phyloP scores from a whole-genome alignment of 1,140 invertebrate genomes.

The Caerostris darwini region DNA sequence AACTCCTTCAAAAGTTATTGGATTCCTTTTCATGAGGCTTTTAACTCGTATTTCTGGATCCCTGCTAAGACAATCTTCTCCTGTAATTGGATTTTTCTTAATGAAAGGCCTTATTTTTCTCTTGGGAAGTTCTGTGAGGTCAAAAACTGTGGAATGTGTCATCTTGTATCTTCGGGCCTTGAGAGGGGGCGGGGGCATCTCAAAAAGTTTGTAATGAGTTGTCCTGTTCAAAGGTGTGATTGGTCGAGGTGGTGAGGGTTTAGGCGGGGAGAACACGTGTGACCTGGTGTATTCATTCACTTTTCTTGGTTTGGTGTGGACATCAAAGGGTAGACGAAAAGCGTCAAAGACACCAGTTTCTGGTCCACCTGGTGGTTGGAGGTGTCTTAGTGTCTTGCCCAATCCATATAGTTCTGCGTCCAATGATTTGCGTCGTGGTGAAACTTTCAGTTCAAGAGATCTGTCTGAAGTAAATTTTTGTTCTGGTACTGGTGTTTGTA shows the following conservation, averaged over 20 bases:
- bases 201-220: constrained; percentile 40
- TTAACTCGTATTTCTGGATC: not conserved
- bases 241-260: constrained; percentile 12
- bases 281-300: constrained; percentile 59
- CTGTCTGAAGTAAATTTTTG: not conserved
- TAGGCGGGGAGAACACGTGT: not conserved
- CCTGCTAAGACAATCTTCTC: not conserved
- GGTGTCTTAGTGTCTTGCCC: constrained; percentile 30
- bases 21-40: constrained; percentile 9
- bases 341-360: constrained; percentile 59
- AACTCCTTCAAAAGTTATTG: constrained; percentile 68
- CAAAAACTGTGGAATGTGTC: constrained; percentile 3
- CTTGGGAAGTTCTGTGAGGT: not conserved
- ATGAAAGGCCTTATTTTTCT: not conserved
- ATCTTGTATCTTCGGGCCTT: not conserved
- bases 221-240: not conserved
- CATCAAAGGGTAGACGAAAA: not conserved
- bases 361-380: constrained; percentile 46
- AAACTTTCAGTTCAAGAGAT: constrained; percentile 32
- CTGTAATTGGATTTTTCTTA: constrained; percentile 57
- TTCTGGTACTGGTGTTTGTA: too few relatives aligned
- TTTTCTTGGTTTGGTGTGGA: not conserved
- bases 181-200: not conserved
- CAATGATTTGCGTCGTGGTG: constrained; percentile 40
- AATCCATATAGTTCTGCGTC: constrained; percentile 67